Percentiles rank a stretch among this genome's conserved stretches.
Evolutionary conservation across 2,888 invertebrate genomes (phyloP).

Genomic region (Drosophila ochracea): DNA sequence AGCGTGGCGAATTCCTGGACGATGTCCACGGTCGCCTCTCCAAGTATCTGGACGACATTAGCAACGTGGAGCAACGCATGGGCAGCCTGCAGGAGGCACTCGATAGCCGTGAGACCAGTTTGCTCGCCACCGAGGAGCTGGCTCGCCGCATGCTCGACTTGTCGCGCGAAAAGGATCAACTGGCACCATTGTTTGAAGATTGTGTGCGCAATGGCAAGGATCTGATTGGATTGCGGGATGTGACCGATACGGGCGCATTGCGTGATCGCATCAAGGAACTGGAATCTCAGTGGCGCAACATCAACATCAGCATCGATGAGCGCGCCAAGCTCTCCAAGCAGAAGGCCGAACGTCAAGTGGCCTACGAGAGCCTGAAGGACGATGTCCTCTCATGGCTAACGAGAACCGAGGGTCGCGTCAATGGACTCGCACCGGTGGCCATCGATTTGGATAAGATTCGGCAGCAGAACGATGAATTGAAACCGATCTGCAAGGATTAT

Average conservation of each 20-base stretch:
- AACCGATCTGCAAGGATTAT: slow-evolving; percentile 95
- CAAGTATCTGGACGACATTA: slow-evolving; percentile 89
- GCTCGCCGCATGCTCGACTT: slow-evolving; percentile 87
- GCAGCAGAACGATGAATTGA: slow-evolving; percentile 92
- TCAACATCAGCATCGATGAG: slow-evolving; percentile 93
- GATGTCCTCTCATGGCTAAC: slow-evolving; percentile 94
- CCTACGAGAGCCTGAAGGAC: slow-evolving; percentile 93
- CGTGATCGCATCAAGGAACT: slow-evolving; percentile 94
- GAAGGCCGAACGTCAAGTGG: slow-evolving; percentile 93
- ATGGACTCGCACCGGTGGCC: slow-evolving; percentile 93
- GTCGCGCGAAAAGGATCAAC: slow-evolving; percentile 86
- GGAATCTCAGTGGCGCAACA: slow-evolving; percentile 95
- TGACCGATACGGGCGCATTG: slow-evolving; percentile 93
- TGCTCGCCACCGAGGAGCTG: slow-evolving; percentile 89
- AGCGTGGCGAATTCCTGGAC: slow-evolving; percentile 93
- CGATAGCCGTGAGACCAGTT: slow-evolving; percentile 90
- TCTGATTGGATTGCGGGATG: slow-evolving; percentile 93
- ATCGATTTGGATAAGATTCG: slow-evolving; percentile 94
- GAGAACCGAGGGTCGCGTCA: slow-evolving; percentile 91
- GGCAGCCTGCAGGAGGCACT: slow-evolving; percentile 90
- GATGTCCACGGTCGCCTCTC: slow-evolving; percentile 90
- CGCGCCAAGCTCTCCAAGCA: slow-evolving; percentile 93
- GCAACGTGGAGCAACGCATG: slow-evolving; percentile 90
- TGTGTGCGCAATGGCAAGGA: slow-evolving; percentile 93
- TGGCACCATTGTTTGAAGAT: slow-evolving; percentile 90